A percentile compares a stretch with the other conserved stretches of the same genome.
These are phyloP conservation scores for Uria aalge DNA, from an alignment of 2,113 vertebrate genomes.

Conservation along the genomic window DNA sequence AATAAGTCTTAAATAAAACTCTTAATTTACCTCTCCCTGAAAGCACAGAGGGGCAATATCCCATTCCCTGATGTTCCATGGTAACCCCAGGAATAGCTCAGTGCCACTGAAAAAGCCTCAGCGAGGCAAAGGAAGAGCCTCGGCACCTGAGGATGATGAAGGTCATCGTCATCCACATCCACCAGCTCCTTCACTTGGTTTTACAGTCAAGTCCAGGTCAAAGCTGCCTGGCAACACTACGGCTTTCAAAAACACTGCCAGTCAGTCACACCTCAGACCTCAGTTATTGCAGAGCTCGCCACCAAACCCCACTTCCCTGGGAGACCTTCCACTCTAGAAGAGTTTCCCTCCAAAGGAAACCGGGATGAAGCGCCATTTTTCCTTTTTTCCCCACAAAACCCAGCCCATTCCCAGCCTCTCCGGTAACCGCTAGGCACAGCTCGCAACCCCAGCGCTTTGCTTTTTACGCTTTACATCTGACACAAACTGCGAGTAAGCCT, in stretches of 20 bases:
- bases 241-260: neutral
- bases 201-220: fast-evolving
- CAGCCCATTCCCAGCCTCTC: too few relatives aligned
- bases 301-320: neutral
- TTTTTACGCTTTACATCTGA: neutral
- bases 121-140: neutral
- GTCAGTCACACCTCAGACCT: neutral
- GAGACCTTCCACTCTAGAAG: fast-evolving
- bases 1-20: neutral
- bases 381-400: neutral
- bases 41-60: fast-evolving
- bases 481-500: neutral
- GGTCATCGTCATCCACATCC: neutral
- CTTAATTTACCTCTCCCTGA: too few relatives aligned
- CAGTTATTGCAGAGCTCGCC: neutral
- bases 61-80: fast-evolving
- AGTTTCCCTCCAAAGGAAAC: neutral
- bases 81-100: neutral
- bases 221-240: neutral
- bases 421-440: fast-evolving
- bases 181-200: neutral
- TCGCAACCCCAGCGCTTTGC: fast-evolving
- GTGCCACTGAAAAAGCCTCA: fast-evolving
- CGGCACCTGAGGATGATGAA: neutral
- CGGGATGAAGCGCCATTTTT: fast-evolving